These are phyloP conservation scores for Macrobrachium nipponense DNA, from an alignment of 1,140 invertebrate species.

Conservation along the genomic window DNA sequence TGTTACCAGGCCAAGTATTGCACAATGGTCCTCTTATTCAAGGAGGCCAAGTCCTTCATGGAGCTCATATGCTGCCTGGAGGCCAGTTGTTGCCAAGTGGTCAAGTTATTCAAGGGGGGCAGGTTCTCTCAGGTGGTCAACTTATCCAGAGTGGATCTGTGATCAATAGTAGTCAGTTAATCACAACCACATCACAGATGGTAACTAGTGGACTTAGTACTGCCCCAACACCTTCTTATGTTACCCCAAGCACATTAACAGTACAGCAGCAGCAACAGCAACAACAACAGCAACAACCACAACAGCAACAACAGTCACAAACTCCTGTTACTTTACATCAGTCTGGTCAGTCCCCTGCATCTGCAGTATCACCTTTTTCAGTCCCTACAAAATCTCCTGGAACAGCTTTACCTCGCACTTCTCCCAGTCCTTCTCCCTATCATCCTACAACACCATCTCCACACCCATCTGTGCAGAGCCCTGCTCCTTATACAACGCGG, in stretches of 20 bases:
- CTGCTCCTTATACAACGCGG: slow-evolving; percentile 52
- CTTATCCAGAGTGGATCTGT: slow-evolving; percentile 46
- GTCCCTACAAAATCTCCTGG: slow-evolving; percentile 49
- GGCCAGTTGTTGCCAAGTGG: slow-evolving; percentile 40
- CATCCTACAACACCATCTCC: slow-evolving; percentile 54
- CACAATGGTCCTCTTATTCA: slow-evolving; percentile 42
- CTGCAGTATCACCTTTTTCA: slow-evolving; percentile 50
- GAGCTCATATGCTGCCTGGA: neutral
- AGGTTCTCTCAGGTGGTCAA: slow-evolving; percentile 47
- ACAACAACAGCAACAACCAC: neutral
- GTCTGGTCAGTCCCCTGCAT: slow-evolving; percentile 40
- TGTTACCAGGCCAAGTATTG: slow-evolving; percentile 42
- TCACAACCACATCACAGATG: slow-evolving; percentile 51
- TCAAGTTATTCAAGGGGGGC: slow-evolving; percentile 39
- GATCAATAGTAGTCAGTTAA: slow-evolving; percentile 55
- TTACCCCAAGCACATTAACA: slow-evolving; percentile 33
- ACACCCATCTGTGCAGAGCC: slow-evolving; percentile 46
- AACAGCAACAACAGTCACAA: slow-evolving; percentile 10
- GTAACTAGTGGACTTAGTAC: slow-evolving; percentile 38
- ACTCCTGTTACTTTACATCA: slow-evolving; percentile 48
- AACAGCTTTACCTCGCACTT: slow-evolving; percentile 46
- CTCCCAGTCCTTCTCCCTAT: slow-evolving; percentile 54
- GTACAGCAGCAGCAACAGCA: slow-evolving; percentile 42
- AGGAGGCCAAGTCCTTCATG: slow-evolving; percentile 10
- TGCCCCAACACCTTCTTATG: slow-evolving; percentile 38